Base-by-base conservation (phyloP, 2,888 invertebrate species). In the Alcis repandata region DNA sequence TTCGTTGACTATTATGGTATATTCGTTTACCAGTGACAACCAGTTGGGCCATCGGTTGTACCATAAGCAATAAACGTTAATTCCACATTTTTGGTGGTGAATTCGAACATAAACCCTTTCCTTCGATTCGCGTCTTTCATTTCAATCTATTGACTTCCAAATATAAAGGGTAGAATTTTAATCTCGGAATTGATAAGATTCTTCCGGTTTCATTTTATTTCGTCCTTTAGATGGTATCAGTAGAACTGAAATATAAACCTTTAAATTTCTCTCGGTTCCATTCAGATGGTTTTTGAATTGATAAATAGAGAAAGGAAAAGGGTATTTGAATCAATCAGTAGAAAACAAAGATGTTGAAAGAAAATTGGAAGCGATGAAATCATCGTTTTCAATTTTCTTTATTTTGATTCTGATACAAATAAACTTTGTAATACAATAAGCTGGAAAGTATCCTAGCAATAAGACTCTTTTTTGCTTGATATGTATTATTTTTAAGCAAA, bases 151-250 rank as follows among this genome's bases (percentile, higher is more conserved):
- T 86, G 85, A 85, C 79, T 88, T 75, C 74, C 68, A 76, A 78
- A 85, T 85, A 84, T 83, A 85, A 85, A 84, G 83, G 82, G 78
- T 79, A 82, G 86, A 86, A 86, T 87, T 88, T 87, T 81, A 87
- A 88, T 87, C 80, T 78, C 73, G 66, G 72, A 84, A 84, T 82
- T 81, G 63, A 66, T 74, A 76, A 76, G 73, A 75, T 75, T 71
- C 72, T 76, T 74, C 74, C 70, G 67, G 71, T 73, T 75, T 68
- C 60, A 66, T 73, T 76, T 74, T 75, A 68, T 69, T 76, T 74
- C 67, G 57, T 8, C 22, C 63, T 59, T 72, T 58, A 61, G 70
- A 61, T 52, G 49, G 62, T 67, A 64, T 59, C 64, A 19, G 9
- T 43, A 40, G 17, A 48, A 45, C 17, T 62, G 62, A 45, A 56